phyloP scores from a whole-genome alignment of 64 coral and sea anemone genomes.

The Dendronephthya gigantea region DNA sequence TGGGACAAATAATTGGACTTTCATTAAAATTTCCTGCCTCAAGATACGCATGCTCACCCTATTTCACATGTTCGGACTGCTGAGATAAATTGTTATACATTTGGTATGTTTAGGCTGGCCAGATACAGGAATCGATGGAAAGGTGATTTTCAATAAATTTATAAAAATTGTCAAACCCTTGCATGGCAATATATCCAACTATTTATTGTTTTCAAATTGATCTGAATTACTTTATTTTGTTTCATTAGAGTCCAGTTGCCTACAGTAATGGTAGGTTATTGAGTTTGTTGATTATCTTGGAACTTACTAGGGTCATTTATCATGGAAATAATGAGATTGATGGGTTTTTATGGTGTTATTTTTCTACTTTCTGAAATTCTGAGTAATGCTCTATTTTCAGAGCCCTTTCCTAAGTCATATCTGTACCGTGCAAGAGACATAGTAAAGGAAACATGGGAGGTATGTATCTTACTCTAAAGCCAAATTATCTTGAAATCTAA shows the following conservation, averaged over 20 bases:
- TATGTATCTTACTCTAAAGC: too few relatives aligned
- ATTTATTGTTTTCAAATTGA: too few relatives aligned
- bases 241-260: neutral
- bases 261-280: neutral
- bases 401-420: constrained; percentile 60
- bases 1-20: too few relatives aligned
- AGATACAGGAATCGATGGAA: constrained; percentile 12
- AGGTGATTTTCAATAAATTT: neutral
- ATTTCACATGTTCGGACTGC: too few relatives aligned
- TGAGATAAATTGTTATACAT: neutral
- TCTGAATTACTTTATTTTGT: too few relatives aligned
- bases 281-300: too few relatives aligned
- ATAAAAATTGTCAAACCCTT: neutral
- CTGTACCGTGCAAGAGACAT: constrained; percentile 90
- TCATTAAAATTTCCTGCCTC: too few relatives aligned
- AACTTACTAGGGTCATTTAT: too few relatives aligned
- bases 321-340: neutral
- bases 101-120: constrained; percentile 23
- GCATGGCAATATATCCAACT: too few relatives aligned
- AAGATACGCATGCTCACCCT: too few relatives aligned
- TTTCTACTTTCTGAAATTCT: neutral
- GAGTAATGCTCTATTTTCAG: constrained; percentile 25
- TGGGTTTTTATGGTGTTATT: neutral
- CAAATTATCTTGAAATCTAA: too few relatives aligned
- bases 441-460: constrained; percentile 92